Percentiles rank a stretch among this genome's conserved stretches.
Evolutionary conservation across 2,113 vertebrate genomes (phyloP).

Genomic region (Tauraco erythrolophus): DNA sequence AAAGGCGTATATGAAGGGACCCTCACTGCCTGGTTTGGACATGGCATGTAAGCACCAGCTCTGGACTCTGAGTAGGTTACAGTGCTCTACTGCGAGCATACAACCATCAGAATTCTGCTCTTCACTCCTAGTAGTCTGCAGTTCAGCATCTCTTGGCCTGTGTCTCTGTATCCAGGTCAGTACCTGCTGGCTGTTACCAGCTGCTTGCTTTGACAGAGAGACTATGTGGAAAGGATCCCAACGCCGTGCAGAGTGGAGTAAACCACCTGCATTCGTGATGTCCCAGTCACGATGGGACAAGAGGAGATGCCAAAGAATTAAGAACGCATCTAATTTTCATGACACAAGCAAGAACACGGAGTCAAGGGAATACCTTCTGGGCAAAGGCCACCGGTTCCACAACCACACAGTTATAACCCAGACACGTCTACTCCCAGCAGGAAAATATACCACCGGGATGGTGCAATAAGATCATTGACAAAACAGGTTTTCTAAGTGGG

Average conservation of each 20-base stretch:
- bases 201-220: background rate
- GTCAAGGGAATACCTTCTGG: background rate
- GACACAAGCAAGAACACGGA: background rate
- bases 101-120: background rate
- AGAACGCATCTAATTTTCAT: background rate
- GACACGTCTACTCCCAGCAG: background rate
- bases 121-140: background rate
- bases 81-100: background rate
- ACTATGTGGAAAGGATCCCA: fast-evolving
- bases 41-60: fast-evolving
- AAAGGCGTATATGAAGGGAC: fast-evolving
- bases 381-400: background rate
- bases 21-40: background rate
- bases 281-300: background rate
- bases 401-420: background rate
- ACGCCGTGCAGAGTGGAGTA: fast-evolving
- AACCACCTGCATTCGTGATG: fast-evolving
- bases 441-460: background rate
- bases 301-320: background rate
- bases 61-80: no score
- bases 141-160: background rate
- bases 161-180: background rate
- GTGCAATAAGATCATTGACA: background rate
- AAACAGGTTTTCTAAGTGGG: background rate
- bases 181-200: background rate